Conservation (phyloP, 2,113 vertebrate genomes). For the Nettapus auritus region DNA sequence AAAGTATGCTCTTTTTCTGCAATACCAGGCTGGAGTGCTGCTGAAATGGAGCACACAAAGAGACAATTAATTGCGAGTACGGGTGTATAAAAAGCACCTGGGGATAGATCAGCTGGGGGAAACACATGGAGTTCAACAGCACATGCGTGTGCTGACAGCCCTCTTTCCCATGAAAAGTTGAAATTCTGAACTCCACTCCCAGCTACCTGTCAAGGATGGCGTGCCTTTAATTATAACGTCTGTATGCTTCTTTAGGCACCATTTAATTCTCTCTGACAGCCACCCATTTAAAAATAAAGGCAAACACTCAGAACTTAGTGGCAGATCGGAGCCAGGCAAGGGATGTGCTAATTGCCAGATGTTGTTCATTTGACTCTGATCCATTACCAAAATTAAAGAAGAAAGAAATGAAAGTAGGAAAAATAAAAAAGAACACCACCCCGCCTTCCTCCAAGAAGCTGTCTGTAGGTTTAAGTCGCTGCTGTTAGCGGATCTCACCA, state of each 20-base stretch:
- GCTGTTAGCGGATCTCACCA: not conserved
- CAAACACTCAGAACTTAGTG: conserved; percentile 77
- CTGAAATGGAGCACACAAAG: conserved; percentile 52
- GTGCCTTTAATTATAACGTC: conserved; percentile 79
- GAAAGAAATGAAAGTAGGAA: not conserved
- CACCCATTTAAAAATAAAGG: conserved; percentile 79
- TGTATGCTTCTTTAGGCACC: conserved; percentile 73
- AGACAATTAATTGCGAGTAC: conserved; percentile 54
- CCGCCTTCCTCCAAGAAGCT: conserved; percentile 31
- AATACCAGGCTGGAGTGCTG: not conserved
- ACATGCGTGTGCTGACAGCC: not conserved
- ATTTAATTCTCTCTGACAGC: conserved; percentile 78
- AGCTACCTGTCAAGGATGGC: conserved; percentile 74
- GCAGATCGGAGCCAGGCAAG: conserved; percentile 64
- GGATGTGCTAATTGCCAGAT: conserved; percentile 77
- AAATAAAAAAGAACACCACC: not conserved
- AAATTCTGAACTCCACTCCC: conserved; percentile 58
- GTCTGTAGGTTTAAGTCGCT: conserved; percentile 13
- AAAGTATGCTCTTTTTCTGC: not conserved
- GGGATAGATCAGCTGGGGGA: conserved; percentile 13
- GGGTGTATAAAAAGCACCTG: conserved; percentile 55
- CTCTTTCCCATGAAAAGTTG: conserved; percentile 25
- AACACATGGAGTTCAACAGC: conserved; percentile 1
- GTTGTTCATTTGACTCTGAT: conserved; percentile 73
- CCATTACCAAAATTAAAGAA: conserved; percentile 61